Evolutionary conservation across 1,140 invertebrate genomes (phyloP), one percentile per base, ranked within the genome.

Genomic region (Drosophila nikananu): DNA sequence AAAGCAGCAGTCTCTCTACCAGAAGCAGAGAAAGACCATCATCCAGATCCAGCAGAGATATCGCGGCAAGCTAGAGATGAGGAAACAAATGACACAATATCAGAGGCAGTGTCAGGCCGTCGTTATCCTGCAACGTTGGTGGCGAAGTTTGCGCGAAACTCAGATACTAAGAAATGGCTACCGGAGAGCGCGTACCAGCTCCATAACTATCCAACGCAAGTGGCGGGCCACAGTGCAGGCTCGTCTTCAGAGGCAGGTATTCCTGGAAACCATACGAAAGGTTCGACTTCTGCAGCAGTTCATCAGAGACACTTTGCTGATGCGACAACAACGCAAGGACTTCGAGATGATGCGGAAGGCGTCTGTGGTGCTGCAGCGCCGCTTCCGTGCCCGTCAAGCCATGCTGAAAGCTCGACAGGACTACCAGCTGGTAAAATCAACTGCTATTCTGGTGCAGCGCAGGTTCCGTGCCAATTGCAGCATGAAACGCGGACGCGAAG

Each of bases 341-440:
- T 96, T 93, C 80, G 75, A 94, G 19, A 62, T 70, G 23, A 65
- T 94, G 21, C 92, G 93, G 6, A 19, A 76, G 15, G 91, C 93
- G 10, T 91, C 91, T 27, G 74, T 94, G 17, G 49, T 78, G 0
- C 76, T 96, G n/a, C 95, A 96, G 81, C 76, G 61, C 3, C 93
- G 92, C 64, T 96, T 93, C 83, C 94, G 93, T 71, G 93, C 93
- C 21, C 78, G 73, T 5, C 72, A 93, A 52, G 80, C 73, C 8
- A 66, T 87, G 52, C 87, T 93, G 51, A 52, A 30, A 25, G 59
- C 86, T 2, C 86, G 81, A n/a, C 61, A 49, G 15, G 66, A 93
- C 23, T 95, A 92, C 81, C 70, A 93, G 23, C 52, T 68, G 10
- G 57, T 93, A 9, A 81, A 71, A 2, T 58, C 68, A 10, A 77